Percentiles rank a stretch among this genome's conserved stretches.
Conservation (phyloP, 1,140 invertebrate species). For the Bombus breviceps region DNA sequence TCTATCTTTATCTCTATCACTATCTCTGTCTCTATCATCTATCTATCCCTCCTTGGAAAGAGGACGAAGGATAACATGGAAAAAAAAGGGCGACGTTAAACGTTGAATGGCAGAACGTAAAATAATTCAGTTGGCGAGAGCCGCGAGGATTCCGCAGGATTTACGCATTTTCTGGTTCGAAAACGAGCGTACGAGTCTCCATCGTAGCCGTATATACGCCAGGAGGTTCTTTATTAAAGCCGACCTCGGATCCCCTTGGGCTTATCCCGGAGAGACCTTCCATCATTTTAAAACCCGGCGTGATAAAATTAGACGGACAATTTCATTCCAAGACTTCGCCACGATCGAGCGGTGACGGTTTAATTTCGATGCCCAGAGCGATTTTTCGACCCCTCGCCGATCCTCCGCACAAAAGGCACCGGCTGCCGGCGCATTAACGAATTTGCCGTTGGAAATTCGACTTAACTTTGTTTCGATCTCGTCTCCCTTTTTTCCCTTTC, state of each 20-base stretch:
- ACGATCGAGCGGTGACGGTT: slow-evolving; percentile 67
- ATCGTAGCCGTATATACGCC: slow-evolving; percentile 18
- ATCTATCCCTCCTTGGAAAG: neutral
- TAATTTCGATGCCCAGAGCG: slow-evolving; percentile 69
- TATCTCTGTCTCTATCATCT: too few relatives aligned
- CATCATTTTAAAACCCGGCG: slow-evolving; percentile 78
- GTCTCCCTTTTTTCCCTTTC: neutral
- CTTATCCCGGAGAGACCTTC: slow-evolving; percentile 76
- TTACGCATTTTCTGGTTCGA: slow-evolving; percentile 42
- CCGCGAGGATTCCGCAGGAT: slow-evolving; percentile 51
- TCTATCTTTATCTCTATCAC: too few relatives aligned
- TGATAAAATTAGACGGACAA: slow-evolving; percentile 78
- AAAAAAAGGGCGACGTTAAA: too few relatives aligned
- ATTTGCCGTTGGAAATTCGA: slow-evolving; percentile 49
- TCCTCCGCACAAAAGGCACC: slow-evolving; percentile 37
- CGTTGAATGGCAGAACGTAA: too few relatives aligned
- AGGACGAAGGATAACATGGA: neutral
- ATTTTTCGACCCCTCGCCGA: slow-evolving; percentile 48
- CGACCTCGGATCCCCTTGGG: slow-evolving; percentile 46
- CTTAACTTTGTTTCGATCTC: slow-evolving; percentile 53
- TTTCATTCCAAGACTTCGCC: slow-evolving; percentile 72
- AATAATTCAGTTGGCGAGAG: slow-evolving; percentile 28
- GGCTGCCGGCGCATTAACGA: slow-evolving; percentile 54
- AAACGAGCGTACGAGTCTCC: slow-evolving; percentile 26
- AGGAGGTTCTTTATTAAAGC: slow-evolving; percentile 65